Evolutionary conservation across 2,113 vertebrate genomes (phyloP), one percentile per base, ranked within the genome.

Genomic region (Scomber scombrus): DNA sequence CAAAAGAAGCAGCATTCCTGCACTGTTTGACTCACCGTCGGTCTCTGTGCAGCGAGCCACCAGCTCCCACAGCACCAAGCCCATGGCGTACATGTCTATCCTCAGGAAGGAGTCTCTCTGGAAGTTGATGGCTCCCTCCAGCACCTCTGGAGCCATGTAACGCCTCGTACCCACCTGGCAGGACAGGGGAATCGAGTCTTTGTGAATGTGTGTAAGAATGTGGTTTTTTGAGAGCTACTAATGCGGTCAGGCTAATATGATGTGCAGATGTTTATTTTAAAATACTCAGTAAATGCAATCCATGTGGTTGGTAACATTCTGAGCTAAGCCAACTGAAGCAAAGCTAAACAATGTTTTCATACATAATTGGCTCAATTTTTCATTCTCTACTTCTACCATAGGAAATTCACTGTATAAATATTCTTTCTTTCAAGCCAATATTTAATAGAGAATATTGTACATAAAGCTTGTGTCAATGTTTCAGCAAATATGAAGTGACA

Each of bases 121-220:
- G 93, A 99, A 99, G 94, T 99, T 99, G 77, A 99, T 99, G 77
- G 98, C 98, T 76, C 98, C 98, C 92, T 99, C 98, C 55, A 99
- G 95, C 16, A 99, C 98, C 90, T 99, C 98, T 1, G 98, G 98
- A 81, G 98, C 98, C 98, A 99, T 99, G 86, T 99, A 99, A 51
- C 98, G 95, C 80, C 98, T 95, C 5, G 98, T 99, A 64, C 98
- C 98, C 78, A 99, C 98, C 98, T 99, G 85, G 14, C 21, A 23
- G 3, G 15, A 80, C 12, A 71, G 51, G 0, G n/a, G 21, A 79
- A 21, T 21, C 6, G 11, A 54, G 4, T 3, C 13, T 2, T 31
- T 6, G n/a, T 5, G 16, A 40, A 26, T 13, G 16, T 12, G 65
- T 18, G 16, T 7, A 46, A 13, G 14, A 45, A 63, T 8, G 2